Evolutionary conservation across 2,797 vertebrate species (phyloP), one percentile per base, ranked within the genome.

Genomic region (Orientallactaga sibirica): DNA sequence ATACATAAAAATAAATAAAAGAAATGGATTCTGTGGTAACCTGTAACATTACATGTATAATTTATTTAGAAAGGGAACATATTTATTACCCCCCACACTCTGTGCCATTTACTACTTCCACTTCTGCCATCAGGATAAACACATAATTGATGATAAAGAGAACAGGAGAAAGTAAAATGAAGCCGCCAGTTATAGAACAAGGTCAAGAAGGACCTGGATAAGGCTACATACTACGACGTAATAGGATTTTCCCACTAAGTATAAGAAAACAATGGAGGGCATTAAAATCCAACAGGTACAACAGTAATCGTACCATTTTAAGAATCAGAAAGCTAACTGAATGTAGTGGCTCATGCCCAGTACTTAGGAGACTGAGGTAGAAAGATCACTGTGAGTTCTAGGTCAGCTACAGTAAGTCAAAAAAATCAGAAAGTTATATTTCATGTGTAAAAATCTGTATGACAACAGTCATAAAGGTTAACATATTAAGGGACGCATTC

Each of bases 1-100:
- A 41, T 66, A 84, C 18, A 52, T 27, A 93, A 83, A 61, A 66
- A 74, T 27, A 82, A 88, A 84, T 64, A 25, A 89, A 91, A 85
- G 33, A 68, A 48, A 48, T 48, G 48, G 61, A 37, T 75, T 84
- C 61, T 83, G 27, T 92, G 52, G 37, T 92, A 70, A 87, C 33
- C 41, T 86, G 15, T 55, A 55, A 74, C 41, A 66, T 61, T 80
- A 66, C 71, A 64, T 86, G 12, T 24, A 91, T 3, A 61, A 73
- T 66, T 61, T 66, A 93, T 79, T 88, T 73, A 71, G 61, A 83
- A 86, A 89, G 55, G 10, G 3, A 75, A 85, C 24, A 48, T 10
- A 48, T 48, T 48, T 48, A 86, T 67, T 75, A 37, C 78, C 25
- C 85, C 43, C 27, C 18, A 20, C 2, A 84, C 19, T 79, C 27